Base-by-base conservation (phyloP, 2,113 vertebrate genomes). In the Festucalex cinctus region DNA sequence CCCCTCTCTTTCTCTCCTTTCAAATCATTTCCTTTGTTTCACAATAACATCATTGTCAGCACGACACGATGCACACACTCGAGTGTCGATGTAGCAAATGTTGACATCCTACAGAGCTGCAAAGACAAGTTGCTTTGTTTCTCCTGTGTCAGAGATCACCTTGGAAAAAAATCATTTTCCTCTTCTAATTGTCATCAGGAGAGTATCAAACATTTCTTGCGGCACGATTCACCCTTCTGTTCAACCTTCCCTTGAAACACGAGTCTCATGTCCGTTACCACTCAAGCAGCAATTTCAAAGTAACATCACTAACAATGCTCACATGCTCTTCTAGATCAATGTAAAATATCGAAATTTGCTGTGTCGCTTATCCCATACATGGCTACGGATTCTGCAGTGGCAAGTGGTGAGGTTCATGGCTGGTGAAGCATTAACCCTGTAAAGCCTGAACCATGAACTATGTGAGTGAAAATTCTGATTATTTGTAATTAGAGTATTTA, bases 1-100 rank as follows among this genome's bases (percentile, higher is more conserved):
- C 53, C 79, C 82, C 81, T 85, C 82, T 83, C 84, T 85, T 83
- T 83, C 84, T 76, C 77, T 80, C 73, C 76, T 85, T 83, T 86
- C 87, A 86, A 68, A 74, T 69, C 8, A 70, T 78, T 84, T 53
- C 75, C 76, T 86, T 85, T 85, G 71, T 86, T 80, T 83, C 26
- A 9, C 53, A 0, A 56, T 69, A 78, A 72, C 75, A 75, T 74
- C 68, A 65, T 69, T 79, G 83, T 80, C 41, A 9, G 69, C 57
- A 13, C 80, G 77, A 78, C 74, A 82, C 57, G 51, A 26, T 70
- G 68, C 69, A 49, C 39, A 78, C 57, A 65, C 9, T n/a, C 3
- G 61, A 59, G 24, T 83, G 84, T 78, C 80, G 83, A 43, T 71
- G 63, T 53, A 73, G 70, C 60, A 60, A 17, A 70, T 63, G 69